These are phyloP conservation scores for Pyrgus malvae DNA, from an alignment of 2,888 invertebrate species.

Conservation along the genomic window DNA sequence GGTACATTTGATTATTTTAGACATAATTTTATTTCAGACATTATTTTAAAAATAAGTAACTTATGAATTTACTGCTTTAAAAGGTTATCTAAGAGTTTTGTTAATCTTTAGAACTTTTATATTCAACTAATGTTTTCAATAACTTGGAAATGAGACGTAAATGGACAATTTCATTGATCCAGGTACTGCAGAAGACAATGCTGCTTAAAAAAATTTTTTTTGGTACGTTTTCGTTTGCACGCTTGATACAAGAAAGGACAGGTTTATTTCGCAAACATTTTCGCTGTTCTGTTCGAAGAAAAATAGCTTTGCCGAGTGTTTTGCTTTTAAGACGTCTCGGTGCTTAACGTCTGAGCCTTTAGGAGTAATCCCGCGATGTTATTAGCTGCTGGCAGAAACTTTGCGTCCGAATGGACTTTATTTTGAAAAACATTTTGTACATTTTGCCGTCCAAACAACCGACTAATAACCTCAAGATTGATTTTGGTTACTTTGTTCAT, in stretches of 20 bases:
- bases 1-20: too few species aligned
- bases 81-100: too few species aligned
- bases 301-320: constrained; percentile 12
- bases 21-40: too few species aligned
- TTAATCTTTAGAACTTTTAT: too few species aligned
- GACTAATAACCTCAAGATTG: too few species aligned
- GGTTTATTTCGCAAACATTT: neutral
- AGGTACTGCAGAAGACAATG: too few species aligned
- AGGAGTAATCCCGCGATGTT: constrained; percentile 4
- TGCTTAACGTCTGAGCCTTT: constrained; percentile 11
- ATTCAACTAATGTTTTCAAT: too few species aligned
- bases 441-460: too few species aligned
- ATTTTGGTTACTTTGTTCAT: neutral
- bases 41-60: too few species aligned
- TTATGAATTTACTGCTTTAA: too few species aligned
- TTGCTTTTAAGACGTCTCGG: constrained; percentile 7
- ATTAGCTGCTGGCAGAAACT: neutral
- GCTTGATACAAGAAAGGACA: neutral
- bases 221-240: neutral
- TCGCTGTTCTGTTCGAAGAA: neutral
- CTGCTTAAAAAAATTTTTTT: neutral
- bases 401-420: constrained; percentile 5
- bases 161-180: too few species aligned
- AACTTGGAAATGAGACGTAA: too few species aligned
- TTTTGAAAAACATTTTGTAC: neutral